These are phyloP conservation scores for Zophobas atratus DNA, from an alignment of 1,140 invertebrate species.

Conservation along the genomic window DNA sequence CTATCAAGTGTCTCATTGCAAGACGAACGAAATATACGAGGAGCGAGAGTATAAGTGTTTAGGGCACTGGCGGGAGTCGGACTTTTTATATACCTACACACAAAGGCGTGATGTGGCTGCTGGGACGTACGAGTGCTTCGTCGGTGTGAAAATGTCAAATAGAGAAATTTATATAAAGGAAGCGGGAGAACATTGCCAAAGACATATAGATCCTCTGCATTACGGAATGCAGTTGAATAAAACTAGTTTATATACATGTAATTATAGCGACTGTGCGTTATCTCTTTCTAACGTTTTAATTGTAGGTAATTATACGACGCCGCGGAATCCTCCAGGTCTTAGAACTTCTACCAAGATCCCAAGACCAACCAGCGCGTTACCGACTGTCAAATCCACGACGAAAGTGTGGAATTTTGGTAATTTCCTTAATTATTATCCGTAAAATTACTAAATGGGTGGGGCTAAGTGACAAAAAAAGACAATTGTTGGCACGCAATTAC, in stretches of 20 bases:
- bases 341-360: slow-evolving; percentile 29
- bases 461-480: slow-evolving; percentile 5
- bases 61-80: slow-evolving; percentile 80
- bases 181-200: slow-evolving; percentile 79
- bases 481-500: slow-evolving; percentile 14
- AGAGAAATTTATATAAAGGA: slow-evolving; percentile 77
- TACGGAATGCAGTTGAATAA: slow-evolving; percentile 77
- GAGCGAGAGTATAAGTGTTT: slow-evolving; percentile 81
- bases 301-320: slow-evolving; percentile 34
- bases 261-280: slow-evolving; percentile 9
- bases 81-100: slow-evolving; percentile 80
- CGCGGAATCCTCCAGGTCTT: slow-evolving; percentile 2
- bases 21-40: slow-evolving; percentile 76
- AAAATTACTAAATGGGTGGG: neutral
- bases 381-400: slow-evolving; percentile 32
- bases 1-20: slow-evolving; percentile 79
- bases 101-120: slow-evolving; percentile 75
- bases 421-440: slow-evolving; percentile 9
- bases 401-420: slow-evolving; percentile 44
- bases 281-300: slow-evolving; percentile 20
- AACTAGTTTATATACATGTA: slow-evolving; percentile 48
- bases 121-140: slow-evolving; percentile 80
- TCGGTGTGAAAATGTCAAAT: slow-evolving; percentile 76
- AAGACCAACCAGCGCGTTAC: slow-evolving; percentile 31
- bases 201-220: slow-evolving; percentile 74